Percentiles rank a stretch among this genome's conserved stretches.
phyloP scores from a whole-genome alignment of 2,888 invertebrate genomes.

The Eupithecia exiguata region DNA sequence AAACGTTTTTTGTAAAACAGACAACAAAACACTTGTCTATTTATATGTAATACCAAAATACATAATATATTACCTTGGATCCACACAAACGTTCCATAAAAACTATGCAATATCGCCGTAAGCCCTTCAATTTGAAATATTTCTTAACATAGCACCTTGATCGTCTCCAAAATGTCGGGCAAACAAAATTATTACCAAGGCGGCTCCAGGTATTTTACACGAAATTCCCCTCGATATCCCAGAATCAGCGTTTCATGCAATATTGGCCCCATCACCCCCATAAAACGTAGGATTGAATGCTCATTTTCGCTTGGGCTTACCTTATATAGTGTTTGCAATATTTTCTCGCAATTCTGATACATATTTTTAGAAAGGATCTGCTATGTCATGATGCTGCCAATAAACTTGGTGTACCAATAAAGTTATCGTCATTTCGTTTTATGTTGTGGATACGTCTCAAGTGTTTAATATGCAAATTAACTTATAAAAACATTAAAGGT shows the following conservation, averaged over 20 bases:
- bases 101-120: neutral
- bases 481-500: neutral
- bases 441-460: neutral
- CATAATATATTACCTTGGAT: neutral
- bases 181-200: slow-evolving; percentile 60
- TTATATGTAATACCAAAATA: neutral
- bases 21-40: neutral
- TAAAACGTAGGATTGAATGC: slow-evolving; percentile 62
- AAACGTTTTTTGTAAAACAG: neutral
- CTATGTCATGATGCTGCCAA: slow-evolving; percentile 75
- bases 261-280: slow-evolving; percentile 55
- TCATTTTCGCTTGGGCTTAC: slow-evolving; percentile 59
- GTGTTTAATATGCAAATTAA: neutral
- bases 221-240: slow-evolving; percentile 60
- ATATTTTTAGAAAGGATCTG: slow-evolving; percentile 67
- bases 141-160: slow-evolving; percentile 37
- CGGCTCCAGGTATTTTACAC: slow-evolving; percentile 64
- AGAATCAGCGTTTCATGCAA: slow-evolving; percentile 61
- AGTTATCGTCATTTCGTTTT: slow-evolving; percentile 72
- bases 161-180: slow-evolving; percentile 50
- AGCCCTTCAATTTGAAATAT: slow-evolving; percentile 16
- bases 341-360: slow-evolving; percentile 74
- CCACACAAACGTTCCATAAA: neutral
- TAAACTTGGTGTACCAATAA: slow-evolving; percentile 75
- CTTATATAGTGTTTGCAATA: slow-evolving; percentile 53